A percentile compares a stretch with the other conserved stretches of the same genome.
Conservation (phyloP, 2,888 invertebrate species). For the Nebria brevicollis region DNA sequence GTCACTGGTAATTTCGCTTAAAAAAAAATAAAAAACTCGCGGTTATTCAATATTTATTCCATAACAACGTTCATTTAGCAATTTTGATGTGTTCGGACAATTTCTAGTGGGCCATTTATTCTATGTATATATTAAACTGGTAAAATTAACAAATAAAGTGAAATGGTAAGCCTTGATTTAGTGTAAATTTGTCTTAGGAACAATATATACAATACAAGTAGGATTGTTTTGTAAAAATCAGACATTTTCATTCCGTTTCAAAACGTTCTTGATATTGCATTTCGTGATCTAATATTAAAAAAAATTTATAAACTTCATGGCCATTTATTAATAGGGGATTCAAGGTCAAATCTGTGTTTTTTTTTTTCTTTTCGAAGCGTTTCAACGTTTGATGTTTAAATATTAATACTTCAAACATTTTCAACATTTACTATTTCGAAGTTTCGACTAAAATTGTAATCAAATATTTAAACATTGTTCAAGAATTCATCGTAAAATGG, state of each 20-base stretch:
- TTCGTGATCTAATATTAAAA: background rate
- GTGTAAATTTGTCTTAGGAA: background rate
- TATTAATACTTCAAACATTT: too few species aligned
- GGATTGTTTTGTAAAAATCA: background rate
- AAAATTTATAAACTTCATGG: background rate
- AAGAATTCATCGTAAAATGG: background rate
- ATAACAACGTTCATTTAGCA: background rate
- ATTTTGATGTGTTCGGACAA: background rate
- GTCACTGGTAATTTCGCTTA: background rate
- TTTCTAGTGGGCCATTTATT: background rate
- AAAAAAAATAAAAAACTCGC: background rate
- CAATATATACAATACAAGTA: background rate
- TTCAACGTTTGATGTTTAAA: too few species aligned
- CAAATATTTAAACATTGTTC: too few species aligned
- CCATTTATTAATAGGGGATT: background rate
- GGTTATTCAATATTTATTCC: background rate
- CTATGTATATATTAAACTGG: background rate
- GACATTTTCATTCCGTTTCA: background rate
- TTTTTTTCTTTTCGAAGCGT: too few species aligned
- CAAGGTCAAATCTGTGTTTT: background rate
- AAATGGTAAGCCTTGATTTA: conserved; percentile 1
- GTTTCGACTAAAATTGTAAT: too few species aligned
- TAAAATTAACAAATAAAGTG: background rate
- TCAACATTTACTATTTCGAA: too few species aligned
- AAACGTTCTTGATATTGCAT: background rate